Percentiles rank a stretch among this genome's conserved stretches.
Conservation (phyloP, 2,797 vertebrate species). For the Enteromius anoplus region DNA sequence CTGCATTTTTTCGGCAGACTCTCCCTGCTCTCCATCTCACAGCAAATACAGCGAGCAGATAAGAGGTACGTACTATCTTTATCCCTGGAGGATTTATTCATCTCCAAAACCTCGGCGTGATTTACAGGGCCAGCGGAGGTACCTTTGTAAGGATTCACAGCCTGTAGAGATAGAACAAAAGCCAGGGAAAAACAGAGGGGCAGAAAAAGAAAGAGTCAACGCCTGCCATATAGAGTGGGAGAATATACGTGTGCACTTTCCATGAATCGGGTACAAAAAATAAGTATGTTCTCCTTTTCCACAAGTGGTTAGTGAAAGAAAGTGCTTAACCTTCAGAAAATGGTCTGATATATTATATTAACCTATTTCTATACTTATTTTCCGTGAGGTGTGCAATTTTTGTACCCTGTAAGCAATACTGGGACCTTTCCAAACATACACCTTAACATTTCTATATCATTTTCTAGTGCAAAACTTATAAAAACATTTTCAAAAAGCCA, state of each 20-base stretch:
- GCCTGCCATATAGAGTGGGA: constrained; percentile 29
- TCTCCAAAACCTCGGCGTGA: constrained; percentile 75
- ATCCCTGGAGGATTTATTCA: constrained; percentile 71
- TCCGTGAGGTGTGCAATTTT: background rate
- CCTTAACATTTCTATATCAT: background rate
- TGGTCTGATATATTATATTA: background rate
- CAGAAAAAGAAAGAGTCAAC: constrained; percentile 24
- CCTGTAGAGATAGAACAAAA: constrained; percentile 42
- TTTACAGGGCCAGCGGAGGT: constrained; percentile 68
- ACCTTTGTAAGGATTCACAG: constrained; percentile 73
- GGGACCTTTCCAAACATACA: background rate
- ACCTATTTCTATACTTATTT: background rate
- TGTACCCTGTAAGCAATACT: background rate
- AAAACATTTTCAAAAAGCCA: background rate
- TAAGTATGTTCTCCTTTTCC: constrained; percentile 8
- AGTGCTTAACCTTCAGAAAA: constrained; percentile 26
- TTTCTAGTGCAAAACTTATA: background rate
- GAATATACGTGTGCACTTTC: constrained; percentile 39
- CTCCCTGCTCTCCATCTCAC: constrained; percentile 45
- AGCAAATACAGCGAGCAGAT: constrained; percentile 51
- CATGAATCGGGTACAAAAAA: constrained; percentile 34
- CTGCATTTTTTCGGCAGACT: constrained; percentile 39
- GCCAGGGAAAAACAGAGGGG: constrained; percentile 22
- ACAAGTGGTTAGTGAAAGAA: constrained; percentile 15
- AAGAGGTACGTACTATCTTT: constrained; percentile 76